phyloP scores from a whole-genome alignment of 2,113 vertebrate species.

The Clinocottus analis region DNA sequence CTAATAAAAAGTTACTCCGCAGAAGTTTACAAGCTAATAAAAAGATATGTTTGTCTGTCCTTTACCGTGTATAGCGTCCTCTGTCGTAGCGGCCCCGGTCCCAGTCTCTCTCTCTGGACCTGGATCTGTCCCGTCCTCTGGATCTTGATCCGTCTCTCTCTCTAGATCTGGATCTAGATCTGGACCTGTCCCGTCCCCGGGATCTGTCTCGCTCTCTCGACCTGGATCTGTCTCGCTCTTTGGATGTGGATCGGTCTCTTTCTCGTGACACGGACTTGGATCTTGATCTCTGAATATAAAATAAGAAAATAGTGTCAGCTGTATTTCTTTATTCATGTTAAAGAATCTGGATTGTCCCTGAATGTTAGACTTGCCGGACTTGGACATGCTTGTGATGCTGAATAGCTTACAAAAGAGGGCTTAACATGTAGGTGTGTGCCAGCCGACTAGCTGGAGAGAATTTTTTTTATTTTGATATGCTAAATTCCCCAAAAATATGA shows the following conservation, averaged over 20 bases:
- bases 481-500: too few relatives aligned
- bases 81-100: conserved; percentile 60
- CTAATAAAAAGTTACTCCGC: background rate
- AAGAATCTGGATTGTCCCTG: background rate
- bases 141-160: conserved; percentile 42
- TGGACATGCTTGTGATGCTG: too few relatives aligned
- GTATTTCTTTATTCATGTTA: background rate
- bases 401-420: too few relatives aligned
- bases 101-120: conserved; percentile 34
- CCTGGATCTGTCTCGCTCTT: conserved; percentile 48
- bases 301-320: conserved; percentile 1
- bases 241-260: conserved; percentile 45
- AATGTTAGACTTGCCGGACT: background rate
- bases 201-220: conserved; percentile 39
- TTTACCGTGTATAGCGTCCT: conserved; percentile 68
- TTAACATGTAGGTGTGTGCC: too few relatives aligned
- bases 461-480: too few relatives aligned
- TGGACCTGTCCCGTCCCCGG: conserved; percentile 51
- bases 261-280: conserved; percentile 57
- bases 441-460: too few relatives aligned
- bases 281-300: conserved; percentile 47
- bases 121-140: conserved; percentile 46
- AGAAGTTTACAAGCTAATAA: background rate
- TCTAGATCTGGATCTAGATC: conserved; percentile 47
- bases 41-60: background rate